A percentile compares a stretch with the other conserved stretches of the same genome.
Evolutionary conservation across 2,113 vertebrate genomes (phyloP).

Genomic region (Carlito syrichta): DNA sequence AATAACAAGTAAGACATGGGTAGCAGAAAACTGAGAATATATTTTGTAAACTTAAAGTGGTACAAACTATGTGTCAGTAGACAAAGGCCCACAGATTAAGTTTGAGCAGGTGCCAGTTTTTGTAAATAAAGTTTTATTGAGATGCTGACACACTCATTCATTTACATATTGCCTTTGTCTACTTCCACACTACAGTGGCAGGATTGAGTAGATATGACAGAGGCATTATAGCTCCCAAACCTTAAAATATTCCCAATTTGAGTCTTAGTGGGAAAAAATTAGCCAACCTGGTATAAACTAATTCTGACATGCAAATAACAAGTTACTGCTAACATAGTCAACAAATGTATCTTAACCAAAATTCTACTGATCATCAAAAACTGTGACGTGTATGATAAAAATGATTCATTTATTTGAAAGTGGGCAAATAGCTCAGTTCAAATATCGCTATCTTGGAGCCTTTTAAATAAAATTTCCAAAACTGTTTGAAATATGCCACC

Average conservation of each 20-base stretch:
- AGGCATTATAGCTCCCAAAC: not conserved
- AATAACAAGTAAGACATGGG: not conserved
- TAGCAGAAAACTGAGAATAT: not conserved
- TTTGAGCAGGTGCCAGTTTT: not conserved
- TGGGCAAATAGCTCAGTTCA: not conserved
- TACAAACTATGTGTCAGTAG: not conserved
- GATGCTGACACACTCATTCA: not conserved
- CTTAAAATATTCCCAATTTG: not conserved
- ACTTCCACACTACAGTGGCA: not conserved
- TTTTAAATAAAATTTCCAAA: not conserved
- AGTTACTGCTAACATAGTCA: not conserved
- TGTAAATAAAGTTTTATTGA: not conserved
- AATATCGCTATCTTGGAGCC: not conserved
- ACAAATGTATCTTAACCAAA: not conserved
- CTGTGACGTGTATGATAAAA: not conserved
- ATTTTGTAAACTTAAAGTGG: not conserved
- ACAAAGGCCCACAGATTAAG: accelerated
- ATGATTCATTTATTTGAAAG: not conserved
- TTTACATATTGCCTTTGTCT: not conserved
- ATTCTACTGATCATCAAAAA: not conserved
- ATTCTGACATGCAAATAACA: not conserved
- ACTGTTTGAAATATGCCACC: not conserved
- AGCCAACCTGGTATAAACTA: not conserved
- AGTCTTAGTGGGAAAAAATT: not conserved
- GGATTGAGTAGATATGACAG: not conserved